phyloP scores from a whole-genome alignment of 2,797 vertebrate genomes.

The Tinamus major region DNA sequence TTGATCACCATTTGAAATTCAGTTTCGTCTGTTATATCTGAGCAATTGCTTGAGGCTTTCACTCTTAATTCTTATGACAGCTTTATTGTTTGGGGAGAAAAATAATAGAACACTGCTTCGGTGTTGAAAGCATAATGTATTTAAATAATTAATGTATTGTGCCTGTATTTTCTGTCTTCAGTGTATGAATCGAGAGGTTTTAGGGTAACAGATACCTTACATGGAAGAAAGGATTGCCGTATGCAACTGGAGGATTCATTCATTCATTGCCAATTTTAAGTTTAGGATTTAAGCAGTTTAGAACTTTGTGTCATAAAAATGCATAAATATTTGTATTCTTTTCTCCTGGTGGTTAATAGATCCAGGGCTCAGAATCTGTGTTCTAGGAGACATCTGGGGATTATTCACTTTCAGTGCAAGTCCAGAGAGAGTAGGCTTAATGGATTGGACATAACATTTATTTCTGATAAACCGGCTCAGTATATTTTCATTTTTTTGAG shows the following conservation, averaged over 20 bases:
- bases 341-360: background rate
- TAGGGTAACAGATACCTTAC: background rate
- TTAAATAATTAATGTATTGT: slow-evolving; percentile 60
- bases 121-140: slow-evolving; percentile 18
- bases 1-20: slow-evolving; percentile 37
- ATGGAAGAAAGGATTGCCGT: background rate
- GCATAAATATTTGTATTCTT: background rate
- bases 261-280: background rate
- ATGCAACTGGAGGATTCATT: background rate
- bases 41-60: background rate
- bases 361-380: background rate
- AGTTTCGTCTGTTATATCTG: slow-evolving; percentile 1
- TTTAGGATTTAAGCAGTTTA: background rate
- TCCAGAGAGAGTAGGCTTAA: slow-evolving; percentile 43
- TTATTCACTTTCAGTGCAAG: slow-evolving; percentile 50
- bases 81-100: slow-evolving; percentile 27
- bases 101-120: slow-evolving; percentile 8
- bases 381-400: slow-evolving; percentile 51
- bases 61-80: slow-evolving; percentile 8
- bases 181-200: background rate
- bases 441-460: background rate
- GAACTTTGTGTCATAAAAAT: background rate
- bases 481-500: background rate
- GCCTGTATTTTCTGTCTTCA: background rate
- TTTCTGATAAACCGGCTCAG: slow-evolving; percentile 50